Evolutionary conservation across 2,797 vertebrate species (phyloP).

Genomic region (Argya squamiceps): DNA sequence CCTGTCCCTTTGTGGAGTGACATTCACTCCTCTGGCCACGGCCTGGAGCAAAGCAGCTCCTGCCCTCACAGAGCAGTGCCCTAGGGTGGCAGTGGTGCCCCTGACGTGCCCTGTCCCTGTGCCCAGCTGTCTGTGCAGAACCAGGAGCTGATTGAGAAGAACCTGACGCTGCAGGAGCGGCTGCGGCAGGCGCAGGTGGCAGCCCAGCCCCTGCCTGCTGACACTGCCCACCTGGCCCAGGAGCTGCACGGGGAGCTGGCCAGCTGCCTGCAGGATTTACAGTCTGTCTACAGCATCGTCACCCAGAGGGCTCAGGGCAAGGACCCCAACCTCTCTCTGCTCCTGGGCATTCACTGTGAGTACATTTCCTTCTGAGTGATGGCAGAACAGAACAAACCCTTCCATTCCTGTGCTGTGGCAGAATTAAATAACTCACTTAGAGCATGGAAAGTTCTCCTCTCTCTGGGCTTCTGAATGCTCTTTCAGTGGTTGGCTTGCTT

Average conservation of each 20-base stretch:
- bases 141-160: slow-evolving; percentile 95
- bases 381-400: not conserved
- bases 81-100: rapidly evolving
- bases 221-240: slow-evolving; percentile 77
- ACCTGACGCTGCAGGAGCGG: slow-evolving; percentile 90
- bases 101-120: not conserved
- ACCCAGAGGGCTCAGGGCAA: slow-evolving; percentile 92
- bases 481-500: not conserved
- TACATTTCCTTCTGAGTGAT: not conserved
- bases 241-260: slow-evolving; percentile 86
- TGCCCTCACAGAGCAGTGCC: rapidly evolving
- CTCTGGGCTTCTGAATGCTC: not conserved
- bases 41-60: not conserved
- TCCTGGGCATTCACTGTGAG: slow-evolving; percentile 93
- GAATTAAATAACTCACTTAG: rapidly evolving
- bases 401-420: not conserved
- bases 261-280: slow-evolving; percentile 88
- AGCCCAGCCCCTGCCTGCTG: slow-evolving; percentile 67
- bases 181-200: slow-evolving; percentile 77
- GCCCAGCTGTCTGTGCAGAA: slow-evolving; percentile 91
- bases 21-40: rapidly evolving
- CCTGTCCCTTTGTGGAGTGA: not conserved
- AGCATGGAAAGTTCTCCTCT: not conserved
- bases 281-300: slow-evolving; percentile 91
- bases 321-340: slow-evolving; percentile 94